Conservation (phyloP, 1,140 invertebrate genomes). For the Drosophila nebulosa region DNA sequence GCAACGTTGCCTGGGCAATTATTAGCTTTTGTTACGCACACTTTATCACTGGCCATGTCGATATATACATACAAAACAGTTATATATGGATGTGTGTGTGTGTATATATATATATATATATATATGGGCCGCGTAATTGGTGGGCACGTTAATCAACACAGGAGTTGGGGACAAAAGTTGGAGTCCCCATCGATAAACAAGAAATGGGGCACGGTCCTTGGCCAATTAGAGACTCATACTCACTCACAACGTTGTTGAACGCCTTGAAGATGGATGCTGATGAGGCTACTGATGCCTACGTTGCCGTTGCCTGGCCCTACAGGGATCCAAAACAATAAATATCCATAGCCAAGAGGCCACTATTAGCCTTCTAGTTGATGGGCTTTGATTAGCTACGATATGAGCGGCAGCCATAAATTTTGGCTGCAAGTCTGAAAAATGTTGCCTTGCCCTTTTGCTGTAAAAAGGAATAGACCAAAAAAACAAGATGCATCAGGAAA, state of each 20-base stretch:
- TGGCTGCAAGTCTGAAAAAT: background rate
- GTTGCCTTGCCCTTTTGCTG: background rate
- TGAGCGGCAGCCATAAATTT: conserved; percentile 50
- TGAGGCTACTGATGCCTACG: conserved; percentile 58
- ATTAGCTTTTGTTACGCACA: conserved; percentile 79
- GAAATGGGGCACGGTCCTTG: conserved; percentile 17
- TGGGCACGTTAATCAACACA: conserved; percentile 75
- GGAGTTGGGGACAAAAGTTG: conserved; percentile 30
- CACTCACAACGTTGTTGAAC: conserved; percentile 19
- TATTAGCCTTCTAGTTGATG: conserved; percentile 64
- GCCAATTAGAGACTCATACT: conserved; percentile 69
- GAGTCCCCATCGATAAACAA: background rate
- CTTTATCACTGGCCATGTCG: conserved; percentile 73
- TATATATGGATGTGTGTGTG: background rate
- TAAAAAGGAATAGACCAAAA: background rate
- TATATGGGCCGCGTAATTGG: conserved; percentile 76
- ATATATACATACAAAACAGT: conserved; percentile 27
- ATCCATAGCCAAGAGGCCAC: conserved; percentile 49
- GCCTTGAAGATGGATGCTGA: conserved; percentile 69
- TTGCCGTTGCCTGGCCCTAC: conserved; percentile 22
- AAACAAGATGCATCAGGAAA: background rate
- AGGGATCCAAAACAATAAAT: conserved; percentile 49
- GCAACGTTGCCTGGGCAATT: conserved; percentile 72
- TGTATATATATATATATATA: conserved; percentile 56
- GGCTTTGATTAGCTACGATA: conserved; percentile 59